A percentile compares a stretch with the other conserved stretches of the same genome.
Conservation (phyloP, 2,113 vertebrate genomes). For the Lucifuga dentata region DNA sequence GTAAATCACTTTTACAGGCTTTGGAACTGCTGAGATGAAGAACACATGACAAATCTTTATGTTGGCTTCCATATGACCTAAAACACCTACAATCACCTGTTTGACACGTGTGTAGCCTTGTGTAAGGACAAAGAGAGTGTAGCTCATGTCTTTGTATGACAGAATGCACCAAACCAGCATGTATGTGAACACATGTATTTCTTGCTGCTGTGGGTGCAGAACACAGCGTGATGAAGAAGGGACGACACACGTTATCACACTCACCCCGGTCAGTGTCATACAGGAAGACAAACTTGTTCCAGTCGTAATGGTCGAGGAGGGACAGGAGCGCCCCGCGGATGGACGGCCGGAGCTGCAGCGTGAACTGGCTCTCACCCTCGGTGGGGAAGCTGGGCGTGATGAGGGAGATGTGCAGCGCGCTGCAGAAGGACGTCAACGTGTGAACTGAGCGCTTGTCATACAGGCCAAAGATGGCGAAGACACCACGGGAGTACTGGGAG, state of each 20-base stretch:
- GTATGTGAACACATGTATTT: too few species aligned
- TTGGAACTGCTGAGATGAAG: too few species aligned
- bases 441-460: conserved; percentile 99
- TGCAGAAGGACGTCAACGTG: conserved; percentile 98
- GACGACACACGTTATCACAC: conserved; percentile 1
- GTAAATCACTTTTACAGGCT: too few species aligned
- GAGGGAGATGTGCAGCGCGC: conserved; percentile 98
- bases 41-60: too few species aligned
- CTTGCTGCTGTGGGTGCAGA: too few species aligned
- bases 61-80: too few species aligned
- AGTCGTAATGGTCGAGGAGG: conserved; percentile 95
- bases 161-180: too few species aligned
- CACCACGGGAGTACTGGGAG: conserved; percentile 98
- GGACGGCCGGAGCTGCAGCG: conserved; percentile 95
- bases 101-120: too few species aligned
- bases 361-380: conserved; percentile 97
- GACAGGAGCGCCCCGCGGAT: conserved; percentile 93
- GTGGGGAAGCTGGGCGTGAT: conserved; percentile 98
- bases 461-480: conserved; percentile 99
- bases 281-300: conserved; percentile 97
- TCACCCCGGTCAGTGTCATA: conserved; percentile 98
- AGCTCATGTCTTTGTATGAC: too few species aligned
- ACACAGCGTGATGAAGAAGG: too few species aligned
- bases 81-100: too few species aligned
- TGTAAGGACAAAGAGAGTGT: too few species aligned